Conservation (phyloP, 2,797 vertebrate species). For the Selene dorsalis region DNA sequence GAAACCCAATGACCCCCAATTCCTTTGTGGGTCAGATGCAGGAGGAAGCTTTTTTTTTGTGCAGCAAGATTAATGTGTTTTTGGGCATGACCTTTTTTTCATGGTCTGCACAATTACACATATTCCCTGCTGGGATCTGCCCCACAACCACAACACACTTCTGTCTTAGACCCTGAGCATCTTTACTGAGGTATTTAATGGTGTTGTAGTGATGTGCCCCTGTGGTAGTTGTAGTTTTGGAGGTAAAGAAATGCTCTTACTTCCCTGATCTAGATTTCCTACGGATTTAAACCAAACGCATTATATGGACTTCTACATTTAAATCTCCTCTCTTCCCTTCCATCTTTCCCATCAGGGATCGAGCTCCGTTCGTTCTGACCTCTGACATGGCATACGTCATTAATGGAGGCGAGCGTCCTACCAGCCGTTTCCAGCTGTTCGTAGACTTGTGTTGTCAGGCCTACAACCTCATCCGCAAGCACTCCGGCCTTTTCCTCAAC, state of each 20-base stretch:
- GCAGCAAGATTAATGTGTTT: conserved; percentile 19
- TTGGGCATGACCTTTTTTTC: conserved; percentile 37
- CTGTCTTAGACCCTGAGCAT: background rate
- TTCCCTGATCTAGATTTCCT: background rate
- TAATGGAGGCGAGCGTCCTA: conserved; percentile 97
- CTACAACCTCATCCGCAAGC: conserved; percentile 97
- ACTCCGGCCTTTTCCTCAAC: conserved; percentile 95
- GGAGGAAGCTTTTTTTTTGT: conserved; percentile 3
- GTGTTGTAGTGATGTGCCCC: background rate
- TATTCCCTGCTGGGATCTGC: conserved; percentile 4
- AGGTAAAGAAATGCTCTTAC: background rate
- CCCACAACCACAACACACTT: background rate
- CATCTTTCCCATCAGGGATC: conserved; percentile 86
- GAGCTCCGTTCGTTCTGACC: conserved; percentile 96
- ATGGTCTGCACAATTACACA: conserved; percentile 17
- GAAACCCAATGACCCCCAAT: background rate
- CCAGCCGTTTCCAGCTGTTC: conserved; percentile 97
- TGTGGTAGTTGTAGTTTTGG: background rate
- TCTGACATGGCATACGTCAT: conserved; percentile 99
- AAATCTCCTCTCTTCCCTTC: background rate
- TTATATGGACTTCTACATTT: background rate
- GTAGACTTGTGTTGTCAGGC: conserved; percentile 97
- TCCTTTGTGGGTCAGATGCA: conserved; percentile 15
- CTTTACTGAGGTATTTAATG: conserved; percentile 19
- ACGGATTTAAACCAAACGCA: background rate